Evolutionary conservation across 30 jellyfish, hydroid and myxozoan genomes (phyloP).

Genomic region (Haliclystus octoradiatus): DNA sequence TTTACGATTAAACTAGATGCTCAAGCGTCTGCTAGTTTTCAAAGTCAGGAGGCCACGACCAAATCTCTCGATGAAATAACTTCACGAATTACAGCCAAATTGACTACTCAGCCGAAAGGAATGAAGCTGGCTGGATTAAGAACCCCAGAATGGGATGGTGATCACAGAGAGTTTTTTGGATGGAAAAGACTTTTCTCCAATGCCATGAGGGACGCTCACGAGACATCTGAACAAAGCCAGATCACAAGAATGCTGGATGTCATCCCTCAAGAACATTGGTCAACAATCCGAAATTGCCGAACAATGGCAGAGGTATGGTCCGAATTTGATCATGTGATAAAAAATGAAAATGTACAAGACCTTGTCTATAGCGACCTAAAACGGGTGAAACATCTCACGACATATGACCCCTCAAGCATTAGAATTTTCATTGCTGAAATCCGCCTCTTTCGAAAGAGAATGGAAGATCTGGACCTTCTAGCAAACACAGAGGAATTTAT

Average conservation of each 20-base stretch:
- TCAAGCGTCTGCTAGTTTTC: background rate
- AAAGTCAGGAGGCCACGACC: conserved; percentile 1
- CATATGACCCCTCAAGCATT: conserved; percentile 1
- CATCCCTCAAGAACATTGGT: conserved; percentile 1
- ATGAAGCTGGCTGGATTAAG: conserved; percentile 1
- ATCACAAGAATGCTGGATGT: conserved; percentile 1
- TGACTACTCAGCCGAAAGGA: background rate
- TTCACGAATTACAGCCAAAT: background rate
- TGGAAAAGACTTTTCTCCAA: background rate
- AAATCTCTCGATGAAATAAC: background rate
- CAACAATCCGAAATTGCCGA: conserved; percentile 1
- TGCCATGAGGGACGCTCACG: conserved; percentile 2
- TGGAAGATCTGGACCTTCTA: background rate
- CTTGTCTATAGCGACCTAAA: background rate
- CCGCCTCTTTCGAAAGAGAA: background rate
- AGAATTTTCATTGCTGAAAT: background rate
- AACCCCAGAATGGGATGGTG: conserved; percentile 4
- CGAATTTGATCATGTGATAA: background rate
- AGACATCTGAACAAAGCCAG: background rate
- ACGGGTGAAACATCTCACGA: background rate
- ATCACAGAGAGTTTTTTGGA: conserved; percentile 1
- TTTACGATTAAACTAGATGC: background rate
- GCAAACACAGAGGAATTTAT: conserved; percentile 1
- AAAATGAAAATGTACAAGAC: background rate
- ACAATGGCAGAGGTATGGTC: conserved; percentile 1